phyloP scores from a whole-genome alignment of 2,113 vertebrate genomes.

The Ondatra zibethicus region DNA sequence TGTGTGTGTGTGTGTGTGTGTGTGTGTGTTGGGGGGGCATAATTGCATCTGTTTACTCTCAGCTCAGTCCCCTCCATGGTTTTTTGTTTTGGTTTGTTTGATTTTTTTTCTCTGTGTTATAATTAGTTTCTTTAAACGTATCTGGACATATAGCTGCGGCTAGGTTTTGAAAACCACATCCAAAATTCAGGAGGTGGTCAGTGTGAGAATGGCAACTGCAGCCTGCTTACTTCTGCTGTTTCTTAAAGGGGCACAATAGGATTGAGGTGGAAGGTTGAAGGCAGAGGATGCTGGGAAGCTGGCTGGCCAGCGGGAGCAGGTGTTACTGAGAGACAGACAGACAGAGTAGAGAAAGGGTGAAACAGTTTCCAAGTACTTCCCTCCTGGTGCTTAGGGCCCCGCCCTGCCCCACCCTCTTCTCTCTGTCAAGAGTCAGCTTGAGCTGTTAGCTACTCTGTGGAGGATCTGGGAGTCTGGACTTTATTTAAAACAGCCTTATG shows the following conservation, averaged over 20 bases:
- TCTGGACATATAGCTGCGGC: background rate
- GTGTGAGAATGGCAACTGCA: background rate
- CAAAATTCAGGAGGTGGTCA: background rate
- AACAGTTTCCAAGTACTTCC: background rate
- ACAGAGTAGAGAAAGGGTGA: background rate
- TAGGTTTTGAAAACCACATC: slow-evolving; percentile 26
- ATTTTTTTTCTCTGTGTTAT: background rate
- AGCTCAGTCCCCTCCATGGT: background rate
- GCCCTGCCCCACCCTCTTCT: background rate
- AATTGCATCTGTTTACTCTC: background rate
- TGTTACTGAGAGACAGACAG: background rate
- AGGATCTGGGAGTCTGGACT: background rate
- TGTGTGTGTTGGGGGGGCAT: background rate
- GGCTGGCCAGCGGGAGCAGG: background rate
- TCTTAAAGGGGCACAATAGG: slow-evolving; percentile 4
- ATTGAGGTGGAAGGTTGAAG: background rate
- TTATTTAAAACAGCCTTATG: background rate
- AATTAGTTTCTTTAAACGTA: background rate
- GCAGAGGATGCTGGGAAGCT: background rate
- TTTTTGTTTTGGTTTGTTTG: background rate
- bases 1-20: background rate
- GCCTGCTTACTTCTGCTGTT: background rate
- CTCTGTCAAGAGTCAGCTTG: background rate
- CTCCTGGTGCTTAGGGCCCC: background rate
- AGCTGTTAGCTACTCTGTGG: background rate